Conservation (phyloP, 1,140 invertebrate genomes). For the Trachymyrmex cornetzi region DNA sequence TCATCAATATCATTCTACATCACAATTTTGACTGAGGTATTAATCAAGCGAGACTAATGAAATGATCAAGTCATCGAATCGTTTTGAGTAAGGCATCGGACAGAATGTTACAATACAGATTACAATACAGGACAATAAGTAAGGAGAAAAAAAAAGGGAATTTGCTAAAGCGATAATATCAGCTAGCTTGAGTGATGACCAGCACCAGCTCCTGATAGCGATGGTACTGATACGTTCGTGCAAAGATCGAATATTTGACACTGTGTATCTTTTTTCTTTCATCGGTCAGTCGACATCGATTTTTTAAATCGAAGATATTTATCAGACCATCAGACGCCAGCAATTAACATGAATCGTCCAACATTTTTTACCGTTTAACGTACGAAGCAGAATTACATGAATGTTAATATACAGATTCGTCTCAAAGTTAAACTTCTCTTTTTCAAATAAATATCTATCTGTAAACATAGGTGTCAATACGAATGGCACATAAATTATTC, state of each 20-base stretch:
- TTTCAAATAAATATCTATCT: constrained; percentile 12
- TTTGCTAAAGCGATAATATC: background rate
- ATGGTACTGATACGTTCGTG: constrained; percentile 6
- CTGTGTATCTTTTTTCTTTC: constrained; percentile 26
- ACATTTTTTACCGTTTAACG: background rate
- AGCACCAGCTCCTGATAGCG: background rate
- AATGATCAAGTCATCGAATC: constrained; percentile 26
- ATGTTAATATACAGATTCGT: background rate
- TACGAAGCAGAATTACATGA: background rate
- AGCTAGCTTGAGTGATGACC: constrained; percentile 1
- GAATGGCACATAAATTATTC: background rate
- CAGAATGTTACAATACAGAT: constrained; percentile 22
- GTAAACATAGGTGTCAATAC: background rate
- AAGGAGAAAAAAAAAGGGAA: background rate
- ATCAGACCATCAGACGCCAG: background rate
- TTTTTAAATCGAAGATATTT: background rate
- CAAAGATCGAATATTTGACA: constrained; percentile 5
- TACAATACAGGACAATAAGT: background rate
- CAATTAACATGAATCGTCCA: background rate
- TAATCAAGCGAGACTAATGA: constrained; percentile 12
- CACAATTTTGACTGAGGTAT: constrained; percentile 10
- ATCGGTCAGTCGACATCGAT: constrained; percentile 14
- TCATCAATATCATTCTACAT: constrained; percentile 52
- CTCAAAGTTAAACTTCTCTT: background rate
- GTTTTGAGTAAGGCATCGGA: background rate